Evolutionary conservation across 2,113 vertebrate genomes (phyloP).

Genomic region (Urocynchramus pylzowi): DNA sequence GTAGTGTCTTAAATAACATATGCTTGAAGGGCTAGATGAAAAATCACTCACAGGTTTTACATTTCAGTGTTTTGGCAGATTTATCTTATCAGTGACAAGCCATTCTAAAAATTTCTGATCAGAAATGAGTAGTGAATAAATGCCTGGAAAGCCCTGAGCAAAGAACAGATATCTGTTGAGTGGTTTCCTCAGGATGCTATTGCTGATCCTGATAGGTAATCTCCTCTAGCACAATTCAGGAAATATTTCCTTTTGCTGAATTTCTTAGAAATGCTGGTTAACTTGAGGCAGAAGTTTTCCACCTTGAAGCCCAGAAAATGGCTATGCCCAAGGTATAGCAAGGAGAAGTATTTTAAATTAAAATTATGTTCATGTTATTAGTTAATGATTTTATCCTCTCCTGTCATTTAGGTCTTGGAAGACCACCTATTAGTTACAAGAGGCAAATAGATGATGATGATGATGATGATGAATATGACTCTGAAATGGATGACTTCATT

Average conservation of each 20-base stretch:
- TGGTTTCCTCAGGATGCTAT: not conserved
- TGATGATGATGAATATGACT: conserved; percentile 90
- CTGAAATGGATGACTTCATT: conserved; percentile 99
- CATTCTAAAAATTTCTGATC: not conserved
- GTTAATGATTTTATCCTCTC: not conserved
- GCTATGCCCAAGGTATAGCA: not conserved
- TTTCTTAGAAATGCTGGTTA: not conserved
- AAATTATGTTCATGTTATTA: not conserved
- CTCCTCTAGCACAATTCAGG: not conserved
- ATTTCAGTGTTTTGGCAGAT: not conserved
- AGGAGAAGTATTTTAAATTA: not conserved
- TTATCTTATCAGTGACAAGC: not conserved
- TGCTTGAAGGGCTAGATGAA: not conserved
- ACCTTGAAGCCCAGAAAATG: not conserved
- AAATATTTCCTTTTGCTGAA: not conserved
- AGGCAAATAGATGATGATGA: conserved; percentile 82
- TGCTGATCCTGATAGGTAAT: not conserved
- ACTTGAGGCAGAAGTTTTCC: not conserved
- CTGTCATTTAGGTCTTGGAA: conserved; percentile 69
- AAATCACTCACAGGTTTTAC: not conserved
- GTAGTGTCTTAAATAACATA: not conserved
- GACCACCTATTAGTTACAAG: conserved; percentile 77
- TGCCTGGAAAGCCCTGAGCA: not conserved
- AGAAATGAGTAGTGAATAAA: not conserved
- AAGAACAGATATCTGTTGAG: not conserved